Base-by-base conservation (phyloP, 2,797 vertebrate genomes). In the Alauda arvensis region DNA sequence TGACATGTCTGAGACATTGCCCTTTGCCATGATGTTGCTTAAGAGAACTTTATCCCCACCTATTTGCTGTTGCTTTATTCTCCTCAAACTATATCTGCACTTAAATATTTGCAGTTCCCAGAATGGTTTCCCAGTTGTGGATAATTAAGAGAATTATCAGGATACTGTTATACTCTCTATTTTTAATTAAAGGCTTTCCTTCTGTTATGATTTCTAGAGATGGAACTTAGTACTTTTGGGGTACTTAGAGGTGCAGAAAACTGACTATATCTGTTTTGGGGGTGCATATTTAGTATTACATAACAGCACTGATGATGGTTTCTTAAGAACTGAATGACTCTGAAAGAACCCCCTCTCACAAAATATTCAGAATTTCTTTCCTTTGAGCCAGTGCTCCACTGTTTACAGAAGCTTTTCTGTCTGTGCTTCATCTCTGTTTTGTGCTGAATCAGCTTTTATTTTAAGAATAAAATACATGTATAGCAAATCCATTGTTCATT, bases 281-380 rank as follows among this genome's bases (percentile, higher is more conserved):
- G 18, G 17, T 37, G 21, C 45, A 76, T 39, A 2, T 4, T 8
- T 18, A 39, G 13, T 31, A 45, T 63, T 53, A 84, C 4, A 6
- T 29, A 63, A 28, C 17, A 51, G 14, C 21, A 49, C 8, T 25
- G 21, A 18, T 52, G 6, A 39, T 8, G 18, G 5, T 81, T 78
- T 69, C 49, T 57, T 65, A 29, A 68, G 20, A 81, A 43, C 4
- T 26, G 18, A 77, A 45, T 42, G 14, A 55, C 21, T 29, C 3
- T 55, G 52, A 66, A 55, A 69, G 10, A 79, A 13, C 3, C 0
- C 8, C 6, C 12, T 25, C 33, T 0, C 0, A 0, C 0, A 6
- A 75, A 68, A 21, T 12, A 18, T 26, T 61, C 7, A 43, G 18
- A 6, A 24, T 55, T 49, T 63, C 14, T 63, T 91, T 85, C 31